Evolutionary conservation across 2,797 vertebrate species (phyloP).

Genomic region (Erethizon dorsatum): DNA sequence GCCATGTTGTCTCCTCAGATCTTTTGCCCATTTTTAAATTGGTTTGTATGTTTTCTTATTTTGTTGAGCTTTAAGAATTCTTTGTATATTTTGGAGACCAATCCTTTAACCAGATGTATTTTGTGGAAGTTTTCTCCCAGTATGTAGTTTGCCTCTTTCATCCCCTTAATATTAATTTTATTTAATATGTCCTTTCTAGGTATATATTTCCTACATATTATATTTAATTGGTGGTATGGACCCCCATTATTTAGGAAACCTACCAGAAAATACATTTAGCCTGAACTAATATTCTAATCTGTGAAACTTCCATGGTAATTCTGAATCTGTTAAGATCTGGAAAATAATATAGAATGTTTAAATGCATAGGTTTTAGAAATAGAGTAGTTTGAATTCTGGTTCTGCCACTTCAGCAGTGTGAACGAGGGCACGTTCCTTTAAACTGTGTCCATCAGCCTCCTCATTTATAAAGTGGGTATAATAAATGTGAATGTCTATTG

Average conservation of each 20-base stretch:
- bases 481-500: neutral
- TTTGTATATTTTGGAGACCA: neutral
- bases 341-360: neutral
- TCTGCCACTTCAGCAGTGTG: conserved; percentile 20
- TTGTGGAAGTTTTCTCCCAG: neutral
- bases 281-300: neutral
- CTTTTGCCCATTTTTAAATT: conserved; percentile 40
- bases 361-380: conserved; percentile 23
- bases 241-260: neutral
- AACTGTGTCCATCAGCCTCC: neutral
- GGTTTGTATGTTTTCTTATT: conserved; percentile 1
- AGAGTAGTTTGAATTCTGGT: conserved; percentile 47
- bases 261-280: neutral
- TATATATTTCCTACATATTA: neutral
- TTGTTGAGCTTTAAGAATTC: conserved; percentile 50
- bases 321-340: conserved; percentile 52
- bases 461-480: conserved; percentile 21
- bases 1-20: conserved; percentile 35
- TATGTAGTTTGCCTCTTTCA: conserved; percentile 7
- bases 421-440: conserved; percentile 1
- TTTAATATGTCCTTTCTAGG: conserved; percentile 39
- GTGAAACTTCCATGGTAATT: conserved; percentile 3
- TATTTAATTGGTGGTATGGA: neutral
- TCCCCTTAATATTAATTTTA: conserved; percentile 33
- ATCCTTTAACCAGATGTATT: neutral